Percentiles rank a stretch among this genome's conserved stretches.
These are phyloP conservation scores for Glossophaga mutica DNA, from an alignment of 2,797 vertebrate genomes.

Conservation along the genomic window DNA sequence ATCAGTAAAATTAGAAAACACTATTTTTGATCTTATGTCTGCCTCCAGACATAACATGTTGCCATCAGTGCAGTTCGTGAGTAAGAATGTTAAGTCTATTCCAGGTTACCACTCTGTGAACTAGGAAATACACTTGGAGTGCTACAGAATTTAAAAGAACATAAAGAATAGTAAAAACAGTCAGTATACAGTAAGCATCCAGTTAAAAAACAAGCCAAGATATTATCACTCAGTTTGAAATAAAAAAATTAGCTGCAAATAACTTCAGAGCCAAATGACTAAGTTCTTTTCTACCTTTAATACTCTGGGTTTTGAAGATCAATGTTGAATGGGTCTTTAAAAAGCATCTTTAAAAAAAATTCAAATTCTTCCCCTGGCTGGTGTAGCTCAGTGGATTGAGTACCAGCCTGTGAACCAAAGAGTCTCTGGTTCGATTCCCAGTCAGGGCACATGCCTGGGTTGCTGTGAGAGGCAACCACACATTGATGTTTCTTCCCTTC, in stretches of 20 bases:
- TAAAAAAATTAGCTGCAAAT: conserved; percentile 30
- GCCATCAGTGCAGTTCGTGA: conserved; percentile 72
- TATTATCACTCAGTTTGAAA: conserved; percentile 62
- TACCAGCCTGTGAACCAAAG: too few relatives aligned
- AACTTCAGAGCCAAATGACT: neutral
- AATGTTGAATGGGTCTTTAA: neutral
- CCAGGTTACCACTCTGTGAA: conserved; percentile 79
- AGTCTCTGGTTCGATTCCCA: too few relatives aligned
- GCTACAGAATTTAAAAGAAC: conserved; percentile 81
- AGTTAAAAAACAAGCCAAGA: conserved; percentile 17
- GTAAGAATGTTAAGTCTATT: conserved; percentile 76
- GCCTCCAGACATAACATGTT: conserved; percentile 75
- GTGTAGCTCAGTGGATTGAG: too few relatives aligned
- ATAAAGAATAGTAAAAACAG: conserved; percentile 63
- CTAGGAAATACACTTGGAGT: conserved; percentile 76
- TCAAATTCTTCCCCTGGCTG: neutral
- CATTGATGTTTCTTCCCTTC: too few relatives aligned
- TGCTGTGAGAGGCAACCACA: too few relatives aligned
- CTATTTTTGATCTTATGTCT: conserved; percentile 67
- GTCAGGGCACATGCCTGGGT: too few relatives aligned
- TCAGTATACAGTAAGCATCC: conserved; percentile 49
- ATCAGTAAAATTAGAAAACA: conserved; percentile 69
- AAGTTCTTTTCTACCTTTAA: neutral
- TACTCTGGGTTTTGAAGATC: neutral
- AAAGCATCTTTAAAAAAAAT: neutral